Evolutionary conservation across 2,113 vertebrate genomes (phyloP).

Genomic region (Anolis carolinensis): DNA sequence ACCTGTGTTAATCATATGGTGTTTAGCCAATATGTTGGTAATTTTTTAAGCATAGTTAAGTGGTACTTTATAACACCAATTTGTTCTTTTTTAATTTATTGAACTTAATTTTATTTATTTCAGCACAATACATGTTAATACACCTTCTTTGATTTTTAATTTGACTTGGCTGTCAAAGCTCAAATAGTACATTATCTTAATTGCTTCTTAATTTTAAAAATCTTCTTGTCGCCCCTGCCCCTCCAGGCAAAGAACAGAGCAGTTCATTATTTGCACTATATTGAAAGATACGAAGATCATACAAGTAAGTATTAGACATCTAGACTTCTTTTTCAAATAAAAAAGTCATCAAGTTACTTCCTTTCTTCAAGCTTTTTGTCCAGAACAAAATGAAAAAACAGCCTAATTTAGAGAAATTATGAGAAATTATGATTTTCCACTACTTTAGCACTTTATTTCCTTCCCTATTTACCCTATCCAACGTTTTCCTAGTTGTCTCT

Average conservation of each 20-base stretch:
- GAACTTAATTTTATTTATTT: slow-evolving; percentile 15
- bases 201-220: not conserved
- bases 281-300: slow-evolving; percentile 87
- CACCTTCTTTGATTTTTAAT: not conserved
- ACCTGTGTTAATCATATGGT: too few relatives aligned
- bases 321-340: not conserved
- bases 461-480: too few relatives aligned
- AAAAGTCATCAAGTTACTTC: not conserved
- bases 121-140: not conserved
- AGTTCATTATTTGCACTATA: slow-evolving; percentile 83
- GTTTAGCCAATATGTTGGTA: not conserved
- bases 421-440: not conserved
- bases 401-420: not conserved
- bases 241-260: slow-evolving; percentile 94
- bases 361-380: not conserved
- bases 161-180: not conserved
- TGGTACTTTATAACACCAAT: not conserved
- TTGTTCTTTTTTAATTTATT: slow-evolving; percentile 19
- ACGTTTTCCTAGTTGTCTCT: too few relatives aligned
- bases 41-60: not conserved
- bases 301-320: slow-evolving; percentile 84
- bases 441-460: too few relatives aligned
- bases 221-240: slow-evolving; percentile 1
- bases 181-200: not conserved
- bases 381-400: not conserved